Conservation (phyloP, 2,888 invertebrate genomes). For the Drosophila nr. medialis region DNA sequence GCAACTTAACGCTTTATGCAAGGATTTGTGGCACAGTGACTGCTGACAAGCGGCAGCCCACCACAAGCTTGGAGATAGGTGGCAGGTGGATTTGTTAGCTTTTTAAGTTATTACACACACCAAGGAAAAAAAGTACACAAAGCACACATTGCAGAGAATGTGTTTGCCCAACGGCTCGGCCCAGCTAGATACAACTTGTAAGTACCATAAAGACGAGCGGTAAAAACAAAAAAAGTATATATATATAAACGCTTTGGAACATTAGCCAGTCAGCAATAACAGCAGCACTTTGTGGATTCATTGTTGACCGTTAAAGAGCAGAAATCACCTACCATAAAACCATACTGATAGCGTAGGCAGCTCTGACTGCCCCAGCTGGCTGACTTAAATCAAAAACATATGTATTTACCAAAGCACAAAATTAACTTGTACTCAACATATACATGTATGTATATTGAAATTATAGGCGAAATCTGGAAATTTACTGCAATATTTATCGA, state of each 20-base stretch:
- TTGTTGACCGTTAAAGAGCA: conserved; percentile 31
- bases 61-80: conserved; percentile 8
- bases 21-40: conserved; percentile 58
- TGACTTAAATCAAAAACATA: conserved; percentile 39
- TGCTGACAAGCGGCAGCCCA: conserved; percentile 47
- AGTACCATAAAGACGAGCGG: conserved; percentile 43
- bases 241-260: conserved; percentile 45
- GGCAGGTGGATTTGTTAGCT: conserved; percentile 67
- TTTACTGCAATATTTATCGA: conserved; percentile 15
- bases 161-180: conserved; percentile 45
- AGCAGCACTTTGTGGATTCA: conserved; percentile 36
- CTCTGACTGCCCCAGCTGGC: background rate
- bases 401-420: conserved; percentile 65
- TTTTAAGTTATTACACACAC: conserved; percentile 67
- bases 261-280: conserved; percentile 39
- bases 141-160: conserved; percentile 14
- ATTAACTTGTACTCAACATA: conserved; percentile 25
- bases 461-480: background rate
- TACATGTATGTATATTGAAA: conserved; percentile 27
- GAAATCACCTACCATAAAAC: conserved; percentile 53
- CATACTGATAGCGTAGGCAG: conserved; percentile 15
- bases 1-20: conserved; percentile 66
- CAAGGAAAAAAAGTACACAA: conserved; percentile 6
- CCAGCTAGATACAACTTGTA: conserved; percentile 48
- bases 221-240: background rate